Evolutionary conservation across 2,113 vertebrate genomes (phyloP).

Genomic region (Gracilinanus agilis): DNA sequence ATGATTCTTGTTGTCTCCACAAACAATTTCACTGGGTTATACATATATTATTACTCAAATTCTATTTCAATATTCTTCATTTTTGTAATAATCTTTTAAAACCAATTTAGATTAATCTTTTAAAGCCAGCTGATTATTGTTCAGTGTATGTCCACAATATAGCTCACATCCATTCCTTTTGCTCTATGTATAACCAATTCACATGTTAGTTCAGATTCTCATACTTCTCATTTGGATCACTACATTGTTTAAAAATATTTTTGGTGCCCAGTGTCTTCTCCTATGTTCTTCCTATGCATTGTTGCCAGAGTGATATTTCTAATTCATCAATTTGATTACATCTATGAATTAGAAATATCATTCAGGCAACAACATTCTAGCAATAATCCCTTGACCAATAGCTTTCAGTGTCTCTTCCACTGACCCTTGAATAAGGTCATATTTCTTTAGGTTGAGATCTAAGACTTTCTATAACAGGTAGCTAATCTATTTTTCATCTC

Average conservation of each 20-base stretch:
- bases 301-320: not conserved
- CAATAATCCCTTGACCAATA: not conserved
- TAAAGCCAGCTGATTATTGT: not conserved
- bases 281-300: not conserved
- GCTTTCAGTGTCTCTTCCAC: not conserved
- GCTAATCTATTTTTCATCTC: not conserved
- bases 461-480: not conserved
- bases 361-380: no score
- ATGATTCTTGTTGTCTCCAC: no score
- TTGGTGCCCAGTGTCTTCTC: not conserved
- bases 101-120: no score
- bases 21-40: no score
- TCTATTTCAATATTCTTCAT: no score
- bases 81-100: no score
- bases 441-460: not conserved
- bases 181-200: not conserved
- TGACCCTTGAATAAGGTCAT: not conserved
- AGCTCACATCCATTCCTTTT: not conserved
- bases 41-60: no score
- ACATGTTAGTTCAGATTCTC: not conserved
- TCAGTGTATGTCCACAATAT: not conserved
- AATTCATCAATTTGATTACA: not conserved
- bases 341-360: no score
- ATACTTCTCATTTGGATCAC: not conserved
- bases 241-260: not conserved